phyloP scores from a whole-genome alignment of 2,888 invertebrate genomes.

The Platerodrilus igneus region DNA sequence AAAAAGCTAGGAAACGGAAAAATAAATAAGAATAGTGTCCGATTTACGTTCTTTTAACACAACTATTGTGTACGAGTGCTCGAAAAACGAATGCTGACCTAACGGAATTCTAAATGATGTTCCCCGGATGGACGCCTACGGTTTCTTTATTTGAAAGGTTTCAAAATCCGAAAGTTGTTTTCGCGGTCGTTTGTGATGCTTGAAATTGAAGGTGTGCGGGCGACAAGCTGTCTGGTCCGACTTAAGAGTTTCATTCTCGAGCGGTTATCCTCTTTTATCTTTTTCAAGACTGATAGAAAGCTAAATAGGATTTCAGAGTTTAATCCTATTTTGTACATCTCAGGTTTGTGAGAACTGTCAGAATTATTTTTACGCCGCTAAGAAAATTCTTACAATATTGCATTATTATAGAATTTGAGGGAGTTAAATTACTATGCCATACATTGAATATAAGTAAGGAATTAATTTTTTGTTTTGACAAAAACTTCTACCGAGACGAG shows the following conservation, averaged over 20 bases:
- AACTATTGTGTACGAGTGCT: conserved; percentile 20
- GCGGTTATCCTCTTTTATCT: conserved; percentile 1
- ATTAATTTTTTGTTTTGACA: no score
- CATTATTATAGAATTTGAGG: no score
- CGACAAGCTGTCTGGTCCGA: conserved; percentile 22
- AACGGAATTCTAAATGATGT: conserved; percentile 13
- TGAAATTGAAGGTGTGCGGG: conserved; percentile 17
- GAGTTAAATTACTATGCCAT: no score
- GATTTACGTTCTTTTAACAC: conserved; percentile 17
- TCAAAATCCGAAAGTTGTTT: conserved; percentile 6
- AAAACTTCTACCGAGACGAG: no score
- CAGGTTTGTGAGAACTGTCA: conserved; percentile 6
- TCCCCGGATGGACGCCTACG: conserved; percentile 21
- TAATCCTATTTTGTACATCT: conserved; percentile 10
- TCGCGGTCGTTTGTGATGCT: conserved; percentile 9
- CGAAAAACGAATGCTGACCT: conserved; percentile 19
- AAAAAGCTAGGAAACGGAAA: conserved; percentile 44
- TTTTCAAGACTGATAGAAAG: conserved; percentile 8
- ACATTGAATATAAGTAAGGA: no score
- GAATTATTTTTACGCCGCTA: no score
- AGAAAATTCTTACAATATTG: no score
- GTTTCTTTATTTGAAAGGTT: conserved; percentile 12
- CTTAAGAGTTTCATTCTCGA: conserved; percentile 1
- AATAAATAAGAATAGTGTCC: conserved; percentile 45
- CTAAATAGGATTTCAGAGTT: conserved; percentile 9